Conservation (phyloP, 2,888 invertebrate species). For the Petrolisthes manimaculis region DNA sequence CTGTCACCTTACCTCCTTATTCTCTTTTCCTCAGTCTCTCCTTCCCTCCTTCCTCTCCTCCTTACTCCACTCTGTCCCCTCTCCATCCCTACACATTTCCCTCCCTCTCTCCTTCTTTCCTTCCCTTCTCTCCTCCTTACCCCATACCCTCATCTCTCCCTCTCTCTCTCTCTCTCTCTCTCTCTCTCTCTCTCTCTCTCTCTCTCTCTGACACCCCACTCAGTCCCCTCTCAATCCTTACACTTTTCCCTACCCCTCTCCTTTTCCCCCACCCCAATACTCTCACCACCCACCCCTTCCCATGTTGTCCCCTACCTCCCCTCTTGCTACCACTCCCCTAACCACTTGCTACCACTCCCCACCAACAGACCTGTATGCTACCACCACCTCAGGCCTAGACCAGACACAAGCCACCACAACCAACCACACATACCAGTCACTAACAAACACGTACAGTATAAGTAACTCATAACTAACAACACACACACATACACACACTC, state of each 20-base stretch:
- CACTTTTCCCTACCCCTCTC: not conserved
- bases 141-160: not conserved
- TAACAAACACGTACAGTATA: no score
- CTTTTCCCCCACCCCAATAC: not conserved
- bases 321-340: no score
- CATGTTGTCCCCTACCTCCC: not conserved
- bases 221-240: not conserved
- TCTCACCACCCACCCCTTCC: not conserved
- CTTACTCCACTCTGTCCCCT: not conserved
- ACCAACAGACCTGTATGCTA: no score
- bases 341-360: not conserved
- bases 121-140: not conserved
- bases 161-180: not conserved
- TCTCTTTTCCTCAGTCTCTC: not conserved
- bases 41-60: not conserved
- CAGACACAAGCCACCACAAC: no score
- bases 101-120: constrained; percentile 1
- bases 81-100: not conserved
- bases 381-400: no score
- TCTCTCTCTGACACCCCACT: not conserved
- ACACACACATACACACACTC: no score
- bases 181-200: not conserved
- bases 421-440: no score
- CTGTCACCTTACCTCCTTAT: not conserved
- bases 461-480: no score